Percentiles rank a stretch among this genome's conserved stretches.
These are phyloP conservation scores for Phaedon cochleariae DNA, from an alignment of 2,888 invertebrate species.

Conservation along the genomic window DNA sequence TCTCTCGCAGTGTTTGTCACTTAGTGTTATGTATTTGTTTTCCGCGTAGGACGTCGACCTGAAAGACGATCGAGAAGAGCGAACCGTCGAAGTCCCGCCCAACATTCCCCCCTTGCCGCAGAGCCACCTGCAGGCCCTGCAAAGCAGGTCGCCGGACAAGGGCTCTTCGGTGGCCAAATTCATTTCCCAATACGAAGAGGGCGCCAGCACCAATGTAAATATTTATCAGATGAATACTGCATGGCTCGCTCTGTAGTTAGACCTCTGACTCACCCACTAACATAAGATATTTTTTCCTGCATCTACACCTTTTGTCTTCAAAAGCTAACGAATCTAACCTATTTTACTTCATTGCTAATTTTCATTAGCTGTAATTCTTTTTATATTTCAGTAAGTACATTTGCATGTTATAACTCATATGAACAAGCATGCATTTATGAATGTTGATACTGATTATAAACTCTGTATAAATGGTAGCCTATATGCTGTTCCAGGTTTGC, in stretches of 20 bases:
- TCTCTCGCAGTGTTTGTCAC: too few species aligned
- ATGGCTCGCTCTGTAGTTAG: constrained; percentile 16
- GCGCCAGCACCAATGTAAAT: constrained; percentile 56
- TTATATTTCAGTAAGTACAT: too few species aligned
- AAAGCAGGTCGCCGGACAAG: constrained; percentile 55
- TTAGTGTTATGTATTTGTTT: constrained; percentile 28
- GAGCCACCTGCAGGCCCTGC: constrained; percentile 57
- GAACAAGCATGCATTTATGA: too few species aligned
- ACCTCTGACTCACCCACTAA: constrained; percentile 19
- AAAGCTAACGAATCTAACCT: too few species aligned
- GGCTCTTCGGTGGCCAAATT: constrained; percentile 61
- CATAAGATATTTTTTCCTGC: too few species aligned
- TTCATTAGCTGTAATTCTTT: too few species aligned
- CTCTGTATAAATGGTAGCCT: too few species aligned
- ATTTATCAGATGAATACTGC: constrained; percentile 18
- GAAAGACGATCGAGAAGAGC: constrained; percentile 51
- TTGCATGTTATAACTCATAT: too few species aligned
- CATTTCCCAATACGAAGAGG: constrained; percentile 61
- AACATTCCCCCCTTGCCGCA: constrained; percentile 61
- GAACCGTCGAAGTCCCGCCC: constrained; percentile 54
- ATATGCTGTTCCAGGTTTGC: too few species aligned
- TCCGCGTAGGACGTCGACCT: constrained; percentile 55
- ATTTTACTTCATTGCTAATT: too few species aligned
- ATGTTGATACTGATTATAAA: too few species aligned
- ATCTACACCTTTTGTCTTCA: not conserved